A percentile compares a stretch with the other conserved stretches of the same genome.
These are phyloP conservation scores for Bathynomus jamesi DNA, from an alignment of 1,140 invertebrate genomes.

Conservation along the genomic window DNA sequence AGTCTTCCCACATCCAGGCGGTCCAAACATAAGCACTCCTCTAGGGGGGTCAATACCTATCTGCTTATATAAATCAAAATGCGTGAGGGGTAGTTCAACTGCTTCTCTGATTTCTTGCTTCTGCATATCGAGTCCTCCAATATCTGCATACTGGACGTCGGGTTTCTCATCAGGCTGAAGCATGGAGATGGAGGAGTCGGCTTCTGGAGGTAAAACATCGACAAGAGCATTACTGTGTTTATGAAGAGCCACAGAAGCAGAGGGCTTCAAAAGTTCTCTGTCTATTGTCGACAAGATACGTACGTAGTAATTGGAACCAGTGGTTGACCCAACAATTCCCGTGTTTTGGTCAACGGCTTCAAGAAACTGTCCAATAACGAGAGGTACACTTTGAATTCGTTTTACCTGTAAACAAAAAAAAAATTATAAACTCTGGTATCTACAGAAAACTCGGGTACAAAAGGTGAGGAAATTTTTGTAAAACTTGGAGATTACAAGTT, in stretches of 20 bases:
- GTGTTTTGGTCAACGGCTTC: constrained; percentile 98
- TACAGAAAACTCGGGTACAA: not conserved
- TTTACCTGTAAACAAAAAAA: constrained; percentile 60
- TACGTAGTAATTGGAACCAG: constrained; percentile 95
- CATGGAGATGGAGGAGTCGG: constrained; percentile 96
- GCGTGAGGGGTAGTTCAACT: constrained; percentile 93
- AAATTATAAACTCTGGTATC: too few relatives aligned
- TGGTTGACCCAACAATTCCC: constrained; percentile 80
- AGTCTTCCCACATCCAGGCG: constrained; percentile 92
- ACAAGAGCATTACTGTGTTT: constrained; percentile 97
- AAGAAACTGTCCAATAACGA: constrained; percentile 96
- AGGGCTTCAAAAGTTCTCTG: constrained; percentile 88
- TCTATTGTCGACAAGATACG: constrained; percentile 85
- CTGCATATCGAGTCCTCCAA: constrained; percentile 99
- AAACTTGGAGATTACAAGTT: too few relatives aligned
- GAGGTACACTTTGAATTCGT: constrained; percentile 90
- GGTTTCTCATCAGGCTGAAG: constrained; percentile 93
- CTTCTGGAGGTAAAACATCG: constrained; percentile 93
- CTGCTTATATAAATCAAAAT: constrained; percentile 98
- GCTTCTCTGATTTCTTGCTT: constrained; percentile 99
- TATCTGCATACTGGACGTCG: constrained; percentile 92
- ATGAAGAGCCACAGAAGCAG: constrained; percentile 90
- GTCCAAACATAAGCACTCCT: constrained; percentile 97
- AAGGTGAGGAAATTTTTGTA: not conserved
- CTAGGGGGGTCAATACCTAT: constrained; percentile 94